Evolutionary conservation across 2,888 invertebrate species (phyloP).

Genomic region (Alentia gelatinosa): DNA sequence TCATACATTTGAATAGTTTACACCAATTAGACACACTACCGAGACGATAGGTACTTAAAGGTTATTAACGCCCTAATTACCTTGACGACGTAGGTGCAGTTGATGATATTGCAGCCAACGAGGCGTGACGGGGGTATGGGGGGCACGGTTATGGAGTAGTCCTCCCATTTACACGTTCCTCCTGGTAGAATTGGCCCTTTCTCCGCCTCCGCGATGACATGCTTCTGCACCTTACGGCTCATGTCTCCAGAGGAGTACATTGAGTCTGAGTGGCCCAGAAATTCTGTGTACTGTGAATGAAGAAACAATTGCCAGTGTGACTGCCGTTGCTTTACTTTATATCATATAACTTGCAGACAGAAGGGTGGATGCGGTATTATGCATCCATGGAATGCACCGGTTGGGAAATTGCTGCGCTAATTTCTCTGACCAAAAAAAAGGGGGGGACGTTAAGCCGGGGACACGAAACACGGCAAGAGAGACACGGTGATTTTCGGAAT

Average conservation of each 20-base stretch:
- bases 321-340: too few species aligned
- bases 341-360: too few species aligned
- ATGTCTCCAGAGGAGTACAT: slow-evolving; percentile 52
- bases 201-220: slow-evolving; percentile 23
- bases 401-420: too few species aligned
- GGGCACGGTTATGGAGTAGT: slow-evolving; percentile 63
- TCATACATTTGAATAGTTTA: too few species aligned
- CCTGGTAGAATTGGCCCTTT: slow-evolving; percentile 50
- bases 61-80: too few species aligned
- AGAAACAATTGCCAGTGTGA: neutral
- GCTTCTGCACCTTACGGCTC: slow-evolving; percentile 43
- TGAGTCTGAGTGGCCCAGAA: slow-evolving; percentile 47
- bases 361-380: too few species aligned
- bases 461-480: too few species aligned
- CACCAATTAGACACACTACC: too few species aligned
- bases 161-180: slow-evolving; percentile 57
- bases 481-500: too few species aligned
- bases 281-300: slow-evolving; percentile 58
- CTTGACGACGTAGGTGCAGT: slow-evolving; percentile 66
- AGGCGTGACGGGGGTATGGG: slow-evolving; percentile 67
- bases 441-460: too few species aligned
- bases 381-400: too few species aligned
- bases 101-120: slow-evolving; percentile 66
- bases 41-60: neutral
- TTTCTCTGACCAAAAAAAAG: too few species aligned